A percentile compares a stretch with the other conserved stretches of the same genome.
These are phyloP conservation scores for Theonella swinhoei DNA, from an alignment of 37 sponge, comb jelly and placozoan species.

Conservation along the genomic window DNA sequence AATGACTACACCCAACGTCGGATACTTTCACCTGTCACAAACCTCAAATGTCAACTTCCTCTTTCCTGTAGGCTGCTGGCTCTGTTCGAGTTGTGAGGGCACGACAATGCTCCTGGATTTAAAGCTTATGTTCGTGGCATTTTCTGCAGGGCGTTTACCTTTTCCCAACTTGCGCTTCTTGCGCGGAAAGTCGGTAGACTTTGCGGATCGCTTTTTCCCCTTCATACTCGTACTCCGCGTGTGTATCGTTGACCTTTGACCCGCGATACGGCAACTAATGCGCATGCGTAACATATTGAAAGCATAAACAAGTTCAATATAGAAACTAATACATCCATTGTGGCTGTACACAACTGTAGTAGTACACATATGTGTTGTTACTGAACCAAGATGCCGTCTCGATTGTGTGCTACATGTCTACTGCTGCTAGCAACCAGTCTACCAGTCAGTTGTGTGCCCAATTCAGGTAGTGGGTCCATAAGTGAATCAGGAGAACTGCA, in stretches of 20 bases:
- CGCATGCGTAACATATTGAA: not conserved
- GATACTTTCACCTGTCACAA: not conserved
- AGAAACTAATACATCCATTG: no score
- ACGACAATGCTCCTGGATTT: constrained; percentile 46
- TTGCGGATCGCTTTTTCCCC: not conserved
- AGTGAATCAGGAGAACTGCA: no score
- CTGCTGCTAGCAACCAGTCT: no score
- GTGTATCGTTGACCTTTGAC: not conserved
- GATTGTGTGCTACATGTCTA: no score
- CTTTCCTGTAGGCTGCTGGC: constrained; percentile 33
- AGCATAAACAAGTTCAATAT: no score
- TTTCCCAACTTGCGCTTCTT: constrained; percentile 77
- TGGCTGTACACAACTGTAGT: no score
- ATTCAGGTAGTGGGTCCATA: no score
- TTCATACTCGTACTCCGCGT: not conserved
- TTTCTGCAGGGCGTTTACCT: constrained; percentile 47
- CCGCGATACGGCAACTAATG: not conserved
- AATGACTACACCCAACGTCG: not conserved
- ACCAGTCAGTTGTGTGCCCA: no score
- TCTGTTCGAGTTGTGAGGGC: constrained; percentile 44
- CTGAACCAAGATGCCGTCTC: no score
- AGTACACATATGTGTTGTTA: no score
- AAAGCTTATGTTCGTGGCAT: constrained; percentile 57
- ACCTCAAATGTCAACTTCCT: constrained; percentile 57
- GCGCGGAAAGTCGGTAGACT: constrained; percentile 39